Conservation (phyloP, 2,888 invertebrate species). For the Macrosoma leucophasiata region DNA sequence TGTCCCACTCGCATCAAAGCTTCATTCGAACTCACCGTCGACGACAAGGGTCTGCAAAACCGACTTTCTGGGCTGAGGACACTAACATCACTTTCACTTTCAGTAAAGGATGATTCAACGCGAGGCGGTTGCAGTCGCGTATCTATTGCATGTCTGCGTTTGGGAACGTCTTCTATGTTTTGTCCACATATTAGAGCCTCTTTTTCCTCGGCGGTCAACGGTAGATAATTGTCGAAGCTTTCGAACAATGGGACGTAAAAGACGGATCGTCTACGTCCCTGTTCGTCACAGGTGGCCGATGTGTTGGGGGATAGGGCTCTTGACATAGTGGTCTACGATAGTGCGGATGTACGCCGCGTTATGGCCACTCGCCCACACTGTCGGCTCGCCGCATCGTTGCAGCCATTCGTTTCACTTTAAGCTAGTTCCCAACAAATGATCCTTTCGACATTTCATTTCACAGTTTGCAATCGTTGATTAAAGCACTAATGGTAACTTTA, state of each 20-base stretch:
- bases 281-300: constrained; percentile 62
- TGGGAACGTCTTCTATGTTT: constrained; percentile 39
- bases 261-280: constrained; percentile 79
- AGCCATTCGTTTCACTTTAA: constrained; percentile 53
- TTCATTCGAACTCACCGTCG: constrained; percentile 63
- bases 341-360: constrained; percentile 62
- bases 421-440: constrained; percentile 39
- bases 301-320: constrained; percentile 49
- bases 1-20: constrained; percentile 56
- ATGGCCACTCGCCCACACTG: constrained; percentile 43
- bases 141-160: constrained; percentile 49
- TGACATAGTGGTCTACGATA: constrained; percentile 49
- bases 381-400: constrained; percentile 49
- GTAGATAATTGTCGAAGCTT: constrained; percentile 75
- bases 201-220: constrained; percentile 66
- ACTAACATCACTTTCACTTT: constrained; percentile 66
- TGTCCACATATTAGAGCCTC: constrained; percentile 61
- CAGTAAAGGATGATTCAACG: constrained; percentile 59
- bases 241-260: constrained; percentile 84
- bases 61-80: constrained; percentile 56
- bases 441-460: constrained; percentile 46
- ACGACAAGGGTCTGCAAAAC: constrained; percentile 59
- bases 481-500: constrained; percentile 32
- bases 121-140: constrained; percentile 45
- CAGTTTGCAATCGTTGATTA: constrained; percentile 41